Evolutionary conservation across 1,140 invertebrate genomes (phyloP).

Genomic region (Scaptodrosophila lebanonensis): DNA sequence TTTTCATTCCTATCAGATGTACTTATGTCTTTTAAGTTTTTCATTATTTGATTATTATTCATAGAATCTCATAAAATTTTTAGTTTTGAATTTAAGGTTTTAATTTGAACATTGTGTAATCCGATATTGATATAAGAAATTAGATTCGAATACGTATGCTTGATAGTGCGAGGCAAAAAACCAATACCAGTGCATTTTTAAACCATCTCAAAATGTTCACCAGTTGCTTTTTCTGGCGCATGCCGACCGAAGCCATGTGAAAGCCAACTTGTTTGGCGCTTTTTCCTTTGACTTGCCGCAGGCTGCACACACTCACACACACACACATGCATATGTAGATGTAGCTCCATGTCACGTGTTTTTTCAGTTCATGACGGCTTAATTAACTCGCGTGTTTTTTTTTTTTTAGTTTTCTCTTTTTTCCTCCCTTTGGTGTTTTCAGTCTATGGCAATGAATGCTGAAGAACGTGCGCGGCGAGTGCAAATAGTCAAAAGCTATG

Average conservation of each 20-base stretch:
- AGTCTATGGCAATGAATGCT: slow-evolving; percentile 9
- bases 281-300: slow-evolving; percentile 45
- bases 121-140: too few species aligned
- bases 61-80: too few species aligned
- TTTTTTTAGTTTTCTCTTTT: slow-evolving; percentile 6
- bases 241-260: too few species aligned
- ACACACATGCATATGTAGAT: not conserved
- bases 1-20: too few species aligned
- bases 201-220: slow-evolving; percentile 7
- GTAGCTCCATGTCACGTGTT: slow-evolving; percentile 42
- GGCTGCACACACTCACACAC: slow-evolving; percentile 7
- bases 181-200: not conserved
- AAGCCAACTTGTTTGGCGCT: slow-evolving; percentile 42
- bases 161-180: too few species aligned
- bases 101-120: too few species aligned
- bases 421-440: not conserved
- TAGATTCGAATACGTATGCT: too few species aligned
- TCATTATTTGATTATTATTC: too few species aligned
- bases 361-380: slow-evolving; percentile 57
- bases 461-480: too few species aligned
- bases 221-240: slow-evolving; percentile 45
- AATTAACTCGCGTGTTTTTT: slow-evolving; percentile 50
- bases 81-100: too few species aligned
- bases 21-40: too few species aligned
- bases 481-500: too few species aligned